Conservation (phyloP, 2,113 vertebrate genomes). For the Nothobranchius furzeri region DNA sequence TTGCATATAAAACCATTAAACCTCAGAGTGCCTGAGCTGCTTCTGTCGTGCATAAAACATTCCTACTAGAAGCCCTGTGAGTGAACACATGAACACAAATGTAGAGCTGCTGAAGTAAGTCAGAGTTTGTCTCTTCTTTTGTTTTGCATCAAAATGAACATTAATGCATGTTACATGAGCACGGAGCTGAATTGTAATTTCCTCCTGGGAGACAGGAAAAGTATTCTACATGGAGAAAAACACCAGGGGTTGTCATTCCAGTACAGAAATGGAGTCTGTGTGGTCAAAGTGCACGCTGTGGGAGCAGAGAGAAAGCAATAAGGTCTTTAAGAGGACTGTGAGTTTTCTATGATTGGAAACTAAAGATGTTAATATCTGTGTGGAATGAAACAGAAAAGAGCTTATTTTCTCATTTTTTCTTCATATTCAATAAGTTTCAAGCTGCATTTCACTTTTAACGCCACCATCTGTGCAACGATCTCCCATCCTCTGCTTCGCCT, state of each 20-base stretch:
- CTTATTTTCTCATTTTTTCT: conserved; percentile 38
- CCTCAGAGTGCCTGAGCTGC: background rate
- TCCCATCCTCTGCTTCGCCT: conserved; percentile 67
- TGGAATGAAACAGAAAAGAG: conserved; percentile 50
- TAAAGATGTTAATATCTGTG: conserved; percentile 35
- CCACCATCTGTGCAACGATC: conserved; percentile 61
- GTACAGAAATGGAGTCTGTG: conserved; percentile 4
- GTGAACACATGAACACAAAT: conserved; percentile 2
- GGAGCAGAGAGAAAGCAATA: conserved; percentile 39
- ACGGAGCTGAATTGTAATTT: conserved; percentile 3
- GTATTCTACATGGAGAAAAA: conserved; percentile 13
- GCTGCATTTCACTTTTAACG: conserved; percentile 46
- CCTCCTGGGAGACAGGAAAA: conserved; percentile 15
- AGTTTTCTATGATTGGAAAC: conserved; percentile 19
- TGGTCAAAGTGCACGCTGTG: conserved; percentile 25
- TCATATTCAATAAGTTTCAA: conserved; percentile 55
- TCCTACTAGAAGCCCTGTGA: background rate
- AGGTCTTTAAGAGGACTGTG: conserved; percentile 21
- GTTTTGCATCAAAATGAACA: conserved; percentile 21
- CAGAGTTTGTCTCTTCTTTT: conserved; percentile 5
- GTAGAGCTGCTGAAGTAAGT: background rate
- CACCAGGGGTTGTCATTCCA: conserved; percentile 1
- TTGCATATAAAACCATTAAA: conserved; percentile 43
- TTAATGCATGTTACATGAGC: conserved; percentile 17
- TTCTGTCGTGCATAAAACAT: conserved; percentile 8